Conservation (phyloP, 1,140 invertebrate genomes). For the Papilio polytes region DNA sequence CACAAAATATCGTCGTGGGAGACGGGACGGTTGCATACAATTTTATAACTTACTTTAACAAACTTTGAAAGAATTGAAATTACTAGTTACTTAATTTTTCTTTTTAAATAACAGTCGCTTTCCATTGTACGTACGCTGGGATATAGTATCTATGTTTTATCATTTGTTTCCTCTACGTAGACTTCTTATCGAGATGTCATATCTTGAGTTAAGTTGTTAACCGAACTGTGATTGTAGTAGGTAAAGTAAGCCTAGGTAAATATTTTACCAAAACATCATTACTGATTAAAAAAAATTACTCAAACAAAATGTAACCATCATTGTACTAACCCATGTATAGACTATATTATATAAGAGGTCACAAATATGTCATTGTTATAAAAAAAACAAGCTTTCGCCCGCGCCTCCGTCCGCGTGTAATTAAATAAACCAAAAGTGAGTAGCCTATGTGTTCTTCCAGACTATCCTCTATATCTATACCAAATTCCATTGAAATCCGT, state of each 20-base stretch:
- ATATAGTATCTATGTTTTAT: not conserved
- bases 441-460: too few species aligned
- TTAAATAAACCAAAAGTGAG: too few species aligned
- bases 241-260: not conserved
- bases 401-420: too few species aligned
- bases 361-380: not conserved
- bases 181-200: not conserved
- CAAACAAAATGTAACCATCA: not conserved
- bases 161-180: not conserved
- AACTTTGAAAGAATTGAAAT: slow-evolving; percentile 1
- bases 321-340: too few species aligned
- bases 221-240: not conserved
- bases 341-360: not conserved
- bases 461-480: too few species aligned
- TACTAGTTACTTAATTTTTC: not conserved
- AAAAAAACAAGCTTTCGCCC: too few species aligned
- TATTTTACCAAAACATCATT: not conserved
- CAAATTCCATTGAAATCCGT: too few species aligned
- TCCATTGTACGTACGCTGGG: not conserved
- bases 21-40: slow-evolving; percentile 39
- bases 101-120: not conserved
- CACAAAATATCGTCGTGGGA: slow-evolving; percentile 48
- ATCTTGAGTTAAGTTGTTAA: not conserved
- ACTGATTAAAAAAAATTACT: not conserved
- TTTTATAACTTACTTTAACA: slow-evolving; percentile 35